Conservation (phyloP, 2,888 invertebrate species). For the Matsumyia berberina region DNA sequence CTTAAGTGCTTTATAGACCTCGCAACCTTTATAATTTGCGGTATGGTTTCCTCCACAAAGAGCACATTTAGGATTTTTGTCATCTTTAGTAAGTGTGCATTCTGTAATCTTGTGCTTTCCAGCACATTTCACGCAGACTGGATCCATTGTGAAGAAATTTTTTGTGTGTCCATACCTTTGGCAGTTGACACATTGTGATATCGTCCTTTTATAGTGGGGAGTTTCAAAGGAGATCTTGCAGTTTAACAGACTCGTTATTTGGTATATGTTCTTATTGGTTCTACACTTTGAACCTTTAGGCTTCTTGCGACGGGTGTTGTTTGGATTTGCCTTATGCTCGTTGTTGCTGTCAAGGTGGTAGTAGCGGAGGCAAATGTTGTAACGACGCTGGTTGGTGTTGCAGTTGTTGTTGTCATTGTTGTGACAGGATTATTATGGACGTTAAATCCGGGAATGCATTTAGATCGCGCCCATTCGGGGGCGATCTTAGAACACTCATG, state of each 20-base stretch:
- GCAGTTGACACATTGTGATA: no score
- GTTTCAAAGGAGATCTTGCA: no score
- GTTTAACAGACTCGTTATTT: no score
- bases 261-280: no score
- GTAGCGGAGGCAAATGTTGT: neutral
- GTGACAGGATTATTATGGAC: neutral
- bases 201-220: no score
- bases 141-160: neutral
- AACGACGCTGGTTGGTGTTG: neutral
- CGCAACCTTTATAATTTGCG: no score
- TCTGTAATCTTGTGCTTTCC: no score
- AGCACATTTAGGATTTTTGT: no score
- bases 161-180: neutral
- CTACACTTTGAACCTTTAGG: neutral
- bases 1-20: no score
- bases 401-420: neutral
- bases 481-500: slow-evolving; percentile 6
- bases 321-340: neutral
- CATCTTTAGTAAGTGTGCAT: no score
- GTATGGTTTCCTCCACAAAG: no score
- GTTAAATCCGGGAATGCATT: slow-evolving; percentile 4
- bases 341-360: neutral
- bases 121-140: neutral
- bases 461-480: slow-evolving; percentile 8
- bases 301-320: neutral